These are phyloP conservation scores for Desoria tigrina DNA, from an alignment of 2,888 invertebrate species.

Conservation along the genomic window DNA sequence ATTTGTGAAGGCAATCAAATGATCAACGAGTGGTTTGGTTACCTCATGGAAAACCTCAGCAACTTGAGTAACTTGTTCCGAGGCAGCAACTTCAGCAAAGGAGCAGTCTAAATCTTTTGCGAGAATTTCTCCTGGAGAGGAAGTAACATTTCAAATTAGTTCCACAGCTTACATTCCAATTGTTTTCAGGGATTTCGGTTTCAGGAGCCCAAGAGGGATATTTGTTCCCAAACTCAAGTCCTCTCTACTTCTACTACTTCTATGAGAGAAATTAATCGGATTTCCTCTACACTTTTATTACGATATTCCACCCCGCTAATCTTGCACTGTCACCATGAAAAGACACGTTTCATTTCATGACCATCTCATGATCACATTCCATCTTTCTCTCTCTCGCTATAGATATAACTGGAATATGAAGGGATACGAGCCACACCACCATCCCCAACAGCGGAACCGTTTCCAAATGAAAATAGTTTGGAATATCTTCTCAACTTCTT, in stretches of 20 bases:
- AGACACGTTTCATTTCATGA: no score
- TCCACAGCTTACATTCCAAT: slow-evolving; percentile 5
- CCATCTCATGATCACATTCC: no score
- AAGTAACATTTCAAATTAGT: slow-evolving; percentile 12
- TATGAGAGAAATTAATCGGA: slow-evolving; percentile 2
- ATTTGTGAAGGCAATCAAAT: no score
- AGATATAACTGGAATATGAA: no score
- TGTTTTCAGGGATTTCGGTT: neutral
- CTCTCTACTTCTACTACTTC: no score
- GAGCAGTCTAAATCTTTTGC: slow-evolving; percentile 86
- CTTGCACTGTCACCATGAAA: no score
- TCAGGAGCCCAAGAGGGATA: neutral
- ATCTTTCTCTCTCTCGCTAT: no score
- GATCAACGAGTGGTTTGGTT: neutral
- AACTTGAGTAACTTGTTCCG: slow-evolving; percentile 79
- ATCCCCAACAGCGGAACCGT: no score
- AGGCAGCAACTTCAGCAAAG: slow-evolving; percentile 84
- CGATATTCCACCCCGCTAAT: no score
- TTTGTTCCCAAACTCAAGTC: neutral
- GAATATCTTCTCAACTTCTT: no score
- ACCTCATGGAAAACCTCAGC: slow-evolving; percentile 82
- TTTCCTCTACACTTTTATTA: neutral
- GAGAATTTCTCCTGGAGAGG: slow-evolving; percentile 66
- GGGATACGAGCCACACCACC: no score
- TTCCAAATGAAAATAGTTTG: no score